Conservation (phyloP, 2,888 invertebrate genomes). For the Agriopis marginaria region DNA sequence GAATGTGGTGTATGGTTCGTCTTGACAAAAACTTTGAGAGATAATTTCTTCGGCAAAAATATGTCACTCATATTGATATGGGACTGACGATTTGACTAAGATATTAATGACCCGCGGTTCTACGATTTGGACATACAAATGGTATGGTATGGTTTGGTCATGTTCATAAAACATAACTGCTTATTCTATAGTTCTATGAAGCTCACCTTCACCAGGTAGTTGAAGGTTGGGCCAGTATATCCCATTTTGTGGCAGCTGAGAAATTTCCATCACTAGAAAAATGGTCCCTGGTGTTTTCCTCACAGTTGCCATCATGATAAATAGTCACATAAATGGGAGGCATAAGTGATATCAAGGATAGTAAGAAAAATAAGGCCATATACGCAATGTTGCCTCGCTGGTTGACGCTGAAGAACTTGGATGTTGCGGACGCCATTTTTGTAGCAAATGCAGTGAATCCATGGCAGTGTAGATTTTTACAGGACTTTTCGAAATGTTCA, state of each 20-base stretch:
- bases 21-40: too few species aligned
- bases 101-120: too few species aligned
- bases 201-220: slow-evolving; percentile 1
- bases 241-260: slow-evolving; percentile 21
- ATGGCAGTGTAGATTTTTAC: slow-evolving; percentile 19
- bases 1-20: too few species aligned
- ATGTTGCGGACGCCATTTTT: slow-evolving; percentile 5
- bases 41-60: too few species aligned
- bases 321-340: slow-evolving; percentile 70
- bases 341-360: slow-evolving; percentile 63
- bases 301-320: slow-evolving; percentile 56
- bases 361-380: slow-evolving; percentile 57
- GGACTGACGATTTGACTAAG: too few species aligned
- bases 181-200: not conserved
- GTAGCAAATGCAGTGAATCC: not conserved
- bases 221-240: slow-evolving; percentile 23
- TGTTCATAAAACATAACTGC: not conserved
- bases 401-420: not conserved
- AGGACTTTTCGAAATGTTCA: not conserved
- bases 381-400: slow-evolving; percentile 52
- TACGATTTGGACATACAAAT: too few species aligned
- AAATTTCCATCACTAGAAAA: slow-evolving; percentile 52
- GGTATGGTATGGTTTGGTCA: too few species aligned
- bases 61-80: too few species aligned
- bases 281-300: slow-evolving; percentile 65